A percentile compares a stretch with the other conserved stretches of the same genome.
phyloP scores from a whole-genome alignment of 2,113 vertebrate species.

The Diadophis punctatus region DNA sequence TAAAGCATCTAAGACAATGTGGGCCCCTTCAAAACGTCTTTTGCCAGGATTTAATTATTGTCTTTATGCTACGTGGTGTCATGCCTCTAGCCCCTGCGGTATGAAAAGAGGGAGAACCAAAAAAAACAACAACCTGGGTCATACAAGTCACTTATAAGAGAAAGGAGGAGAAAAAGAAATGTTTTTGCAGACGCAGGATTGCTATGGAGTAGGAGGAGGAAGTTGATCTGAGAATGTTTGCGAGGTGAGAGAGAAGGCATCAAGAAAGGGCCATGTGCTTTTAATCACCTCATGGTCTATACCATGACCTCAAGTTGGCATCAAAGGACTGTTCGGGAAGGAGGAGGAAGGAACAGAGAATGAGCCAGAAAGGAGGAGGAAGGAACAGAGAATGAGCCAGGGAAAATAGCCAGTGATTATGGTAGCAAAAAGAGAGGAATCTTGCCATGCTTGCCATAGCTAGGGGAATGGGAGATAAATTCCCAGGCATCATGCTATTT shows the following conservation, averaged over 20 bases:
- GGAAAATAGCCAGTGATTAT: not conserved
- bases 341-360: conserved; percentile 6
- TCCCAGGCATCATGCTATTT: not conserved
- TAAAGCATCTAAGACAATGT: not conserved
- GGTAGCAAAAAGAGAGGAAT: accelerated
- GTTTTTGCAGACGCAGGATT: not conserved
- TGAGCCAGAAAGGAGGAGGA: not conserved
- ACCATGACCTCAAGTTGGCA: conserved; percentile 11
- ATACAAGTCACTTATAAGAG: not conserved
- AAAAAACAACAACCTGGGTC: not conserved
- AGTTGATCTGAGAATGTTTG: conserved; percentile 2
- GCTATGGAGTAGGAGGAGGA: not conserved
- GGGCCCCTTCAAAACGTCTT: not conserved
- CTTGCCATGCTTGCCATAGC: not conserved
- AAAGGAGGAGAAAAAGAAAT: not conserved
- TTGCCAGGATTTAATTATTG: not conserved
- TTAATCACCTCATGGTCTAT: conserved; percentile 1
- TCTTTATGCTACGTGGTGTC: not conserved
- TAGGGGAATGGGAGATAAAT: not conserved
- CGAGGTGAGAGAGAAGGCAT: not conserved
- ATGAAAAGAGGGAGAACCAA: not conserved
- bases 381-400: conserved; percentile 15
- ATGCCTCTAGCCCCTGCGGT: not conserved
- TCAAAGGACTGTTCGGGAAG: conserved; percentile 1
- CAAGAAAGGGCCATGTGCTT: conserved; percentile 16